Evolutionary conservation across 2,113 vertebrate genomes (phyloP).

Genomic region (Columba livia): DNA sequence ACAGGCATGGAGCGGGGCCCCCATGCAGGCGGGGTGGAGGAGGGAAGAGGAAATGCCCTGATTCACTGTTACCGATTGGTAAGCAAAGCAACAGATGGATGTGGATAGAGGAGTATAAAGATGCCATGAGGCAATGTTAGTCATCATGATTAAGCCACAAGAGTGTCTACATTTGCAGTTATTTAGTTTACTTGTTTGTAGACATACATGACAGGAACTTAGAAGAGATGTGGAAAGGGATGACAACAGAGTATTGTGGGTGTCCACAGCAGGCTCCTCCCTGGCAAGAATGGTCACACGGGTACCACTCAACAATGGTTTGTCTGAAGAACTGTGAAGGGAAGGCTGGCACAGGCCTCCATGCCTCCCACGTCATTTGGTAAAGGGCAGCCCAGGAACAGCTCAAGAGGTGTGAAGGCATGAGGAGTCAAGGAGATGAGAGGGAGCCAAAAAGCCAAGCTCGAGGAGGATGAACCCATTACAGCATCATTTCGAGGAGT

Average conservation of each 20-base stretch:
- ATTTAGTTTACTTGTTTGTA: constrained; percentile 16
- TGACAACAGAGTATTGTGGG: not conserved
- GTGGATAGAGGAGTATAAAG: not conserved
- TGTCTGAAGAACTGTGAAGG: not conserved
- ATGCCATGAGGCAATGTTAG: constrained; percentile 21
- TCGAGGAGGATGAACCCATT: not conserved
- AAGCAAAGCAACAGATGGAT: constrained; percentile 26
- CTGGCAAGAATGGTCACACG: not conserved
- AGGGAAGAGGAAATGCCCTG: constrained; percentile 3
- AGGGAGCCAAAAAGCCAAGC: not conserved
- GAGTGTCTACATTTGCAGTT: not conserved
- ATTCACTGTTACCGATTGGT: not conserved
- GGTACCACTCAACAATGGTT: not conserved
- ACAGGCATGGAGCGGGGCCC: not conserved
- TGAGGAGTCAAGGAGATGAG: not conserved
- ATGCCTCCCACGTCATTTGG: not conserved
- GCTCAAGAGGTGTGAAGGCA: not conserved
- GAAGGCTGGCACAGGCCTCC: not conserved
- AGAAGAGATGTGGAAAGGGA: not conserved
- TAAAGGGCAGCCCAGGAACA: not conserved
- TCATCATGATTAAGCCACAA: constrained; percentile 24
- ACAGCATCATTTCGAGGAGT: not conserved
- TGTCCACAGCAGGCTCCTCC: not conserved
- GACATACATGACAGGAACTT: not conserved
- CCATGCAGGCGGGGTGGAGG: not conserved